Evolutionary conservation across 2,888 invertebrate genomes (phyloP), one percentile per base, ranked within the genome.

Genomic region (Caradrina kadenii): DNA sequence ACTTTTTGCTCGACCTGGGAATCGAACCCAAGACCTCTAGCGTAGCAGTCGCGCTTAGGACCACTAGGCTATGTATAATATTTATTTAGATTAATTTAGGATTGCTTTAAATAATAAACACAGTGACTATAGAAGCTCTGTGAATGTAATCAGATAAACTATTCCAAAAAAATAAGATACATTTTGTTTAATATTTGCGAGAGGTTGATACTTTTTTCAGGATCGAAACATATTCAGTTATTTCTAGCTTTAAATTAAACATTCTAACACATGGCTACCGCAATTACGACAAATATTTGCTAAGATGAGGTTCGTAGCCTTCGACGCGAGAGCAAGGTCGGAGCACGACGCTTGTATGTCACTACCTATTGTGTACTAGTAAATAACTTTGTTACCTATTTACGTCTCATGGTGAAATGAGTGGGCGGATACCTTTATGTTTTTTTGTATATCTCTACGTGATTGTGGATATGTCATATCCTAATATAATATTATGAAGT

Each of bases 311-410:
- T 85, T 76, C 69, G 63, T 81, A 88, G 87, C 91, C 92, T 92
- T 90, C 90, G 64, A 56, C 71, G 83, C 81, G 79, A 87, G 86
- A 88, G 88, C 92, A 92, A 93, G 93, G 93, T 89, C 91, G 83
- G 79, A 84, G 84, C 87, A 87, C 86, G 86, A 88, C 87, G 85
- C 84, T 81, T 74, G 70, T 84, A 50, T 78, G 81, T 80, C 79
- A 86, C 82, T 88, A 86, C 79, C 82, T 81, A 82, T 86, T 87
- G 85, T 86, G 42, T 64, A 42, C 61, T 60, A 21, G 56, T 67
- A 69, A 48, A 73, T 81, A 79, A 69, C 72, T 66, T 74, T 62
- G 45, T 63, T 61, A 49, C 49, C 11, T 49, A 49, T 71, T 70
- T 56, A 19, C 31, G 31, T 50, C 15, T 62, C 48, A 77, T 63